These are phyloP conservation scores for Tenualosa ilisha DNA, from an alignment of 2,797 vertebrate genomes.

Conservation along the genomic window DNA sequence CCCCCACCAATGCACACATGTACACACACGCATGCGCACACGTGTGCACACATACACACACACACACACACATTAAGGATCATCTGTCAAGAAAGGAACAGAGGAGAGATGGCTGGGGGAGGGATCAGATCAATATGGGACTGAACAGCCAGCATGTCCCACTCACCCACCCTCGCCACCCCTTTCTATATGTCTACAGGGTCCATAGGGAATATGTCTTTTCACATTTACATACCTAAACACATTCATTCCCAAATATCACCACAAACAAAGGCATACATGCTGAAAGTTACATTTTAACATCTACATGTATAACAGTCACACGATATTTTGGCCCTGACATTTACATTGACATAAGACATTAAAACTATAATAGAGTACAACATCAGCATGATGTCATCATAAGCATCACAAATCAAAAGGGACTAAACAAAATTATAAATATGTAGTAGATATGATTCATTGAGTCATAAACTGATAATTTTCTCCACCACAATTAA, in stretches of 20 bases:
- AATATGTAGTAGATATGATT: neutral
- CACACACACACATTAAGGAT: constrained; percentile 30
- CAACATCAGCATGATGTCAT: neutral
- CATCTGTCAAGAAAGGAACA: constrained; percentile 22
- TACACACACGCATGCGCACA: neutral
- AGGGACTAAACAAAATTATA: neutral
- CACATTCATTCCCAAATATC: neutral
- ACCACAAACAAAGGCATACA: neutral
- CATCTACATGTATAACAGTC: no score
- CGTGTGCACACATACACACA: neutral
- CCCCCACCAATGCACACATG: neutral
- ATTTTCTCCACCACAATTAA: neutral
- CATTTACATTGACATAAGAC: neutral
- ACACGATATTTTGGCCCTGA: neutral
- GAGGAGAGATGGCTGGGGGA: constrained; percentile 41
- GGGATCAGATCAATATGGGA: constrained; percentile 47
- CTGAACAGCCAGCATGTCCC: constrained; percentile 26
- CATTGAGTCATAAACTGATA: neutral
- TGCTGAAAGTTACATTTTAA: neutral
- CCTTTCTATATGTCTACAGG: constrained; percentile 28
- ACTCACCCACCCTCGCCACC: neutral
- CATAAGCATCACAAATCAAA: neutral
- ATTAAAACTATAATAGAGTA: neutral
- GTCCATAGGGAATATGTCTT: constrained; percentile 31
- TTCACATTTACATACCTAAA: constrained; percentile 4